Conservation (phyloP, 2,888 invertebrate species). For the Melangyna quadrimaculata region DNA sequence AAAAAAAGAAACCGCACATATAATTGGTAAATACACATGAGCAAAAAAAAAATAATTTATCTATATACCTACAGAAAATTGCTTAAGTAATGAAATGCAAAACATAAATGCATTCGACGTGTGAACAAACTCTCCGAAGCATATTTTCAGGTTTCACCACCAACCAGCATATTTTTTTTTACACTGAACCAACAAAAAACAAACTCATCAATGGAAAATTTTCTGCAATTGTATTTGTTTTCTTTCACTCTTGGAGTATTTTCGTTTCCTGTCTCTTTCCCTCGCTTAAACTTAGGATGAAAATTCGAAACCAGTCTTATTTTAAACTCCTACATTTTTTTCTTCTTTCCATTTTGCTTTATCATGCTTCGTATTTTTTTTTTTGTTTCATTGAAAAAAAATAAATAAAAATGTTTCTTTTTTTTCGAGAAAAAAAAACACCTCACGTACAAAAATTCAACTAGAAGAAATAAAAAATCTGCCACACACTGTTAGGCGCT, state of each 20-base stretch:
- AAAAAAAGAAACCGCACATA: conserved; percentile 17
- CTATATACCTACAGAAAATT: background rate
- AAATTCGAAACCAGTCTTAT: conserved; percentile 63
- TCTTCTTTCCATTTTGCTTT: conserved; percentile 47
- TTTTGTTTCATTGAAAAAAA: conserved; percentile 40
- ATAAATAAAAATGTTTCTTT: conserved; percentile 15
- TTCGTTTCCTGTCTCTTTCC: conserved; percentile 44
- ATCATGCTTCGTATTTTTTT: conserved; percentile 43
- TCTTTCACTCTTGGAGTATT: conserved; percentile 13
- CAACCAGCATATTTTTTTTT: conserved; percentile 25
- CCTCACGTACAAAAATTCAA: conserved; percentile 32
- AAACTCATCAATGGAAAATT: conserved; percentile 77
- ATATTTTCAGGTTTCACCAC: conserved; percentile 57
- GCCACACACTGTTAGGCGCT: conserved; percentile 45
- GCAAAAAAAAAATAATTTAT: conserved; percentile 4
- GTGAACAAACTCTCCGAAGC: conserved; percentile 66
- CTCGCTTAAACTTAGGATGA: conserved; percentile 48
- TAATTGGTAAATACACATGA: conserved; percentile 41
- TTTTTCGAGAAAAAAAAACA: conserved; percentile 34
- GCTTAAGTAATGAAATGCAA: conserved; percentile 17
- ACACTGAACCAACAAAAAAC: conserved; percentile 25
- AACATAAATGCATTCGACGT: conserved; percentile 56
- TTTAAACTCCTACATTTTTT: conserved; percentile 54
- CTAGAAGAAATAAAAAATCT: conserved; percentile 23
- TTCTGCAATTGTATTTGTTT: conserved; percentile 72